Percentiles rank a stretch among this genome's conserved stretches.
These are phyloP conservation scores for Sceloporus tristichus DNA, from an alignment of 2,113 vertebrate genomes.

Conservation along the genomic window DNA sequence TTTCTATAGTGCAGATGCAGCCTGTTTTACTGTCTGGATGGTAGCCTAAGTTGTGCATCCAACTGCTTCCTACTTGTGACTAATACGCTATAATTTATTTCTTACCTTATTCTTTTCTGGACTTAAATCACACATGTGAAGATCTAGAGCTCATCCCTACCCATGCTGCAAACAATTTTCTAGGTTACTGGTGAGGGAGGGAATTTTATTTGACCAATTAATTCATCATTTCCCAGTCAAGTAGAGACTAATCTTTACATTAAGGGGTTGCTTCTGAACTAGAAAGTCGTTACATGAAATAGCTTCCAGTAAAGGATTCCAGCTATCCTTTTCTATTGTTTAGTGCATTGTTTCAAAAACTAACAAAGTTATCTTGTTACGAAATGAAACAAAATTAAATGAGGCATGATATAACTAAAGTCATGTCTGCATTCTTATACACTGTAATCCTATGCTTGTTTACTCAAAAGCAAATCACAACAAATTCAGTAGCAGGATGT, in stretches of 20 bases:
- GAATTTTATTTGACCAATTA: constrained; percentile 19
- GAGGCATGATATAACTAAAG: not conserved
- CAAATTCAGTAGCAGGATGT: not conserved
- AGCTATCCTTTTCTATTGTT: not conserved
- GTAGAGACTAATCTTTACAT: not conserved
- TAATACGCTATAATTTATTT: not conserved
- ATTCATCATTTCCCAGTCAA: constrained; percentile 3
- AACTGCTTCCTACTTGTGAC: not conserved
- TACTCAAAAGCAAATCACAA: not conserved
- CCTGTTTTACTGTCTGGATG: too few relatives aligned
- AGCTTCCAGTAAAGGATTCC: not conserved
- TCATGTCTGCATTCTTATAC: not conserved
- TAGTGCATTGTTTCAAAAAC: not conserved
- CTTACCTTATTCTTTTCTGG: not conserved
- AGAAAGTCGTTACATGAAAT: not conserved
- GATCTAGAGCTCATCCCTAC: not conserved
- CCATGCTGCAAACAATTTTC: constrained; percentile 19
- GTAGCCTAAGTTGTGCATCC: not conserved
- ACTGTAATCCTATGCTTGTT: not conserved
- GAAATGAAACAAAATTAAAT: not conserved
- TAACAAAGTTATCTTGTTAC: not conserved
- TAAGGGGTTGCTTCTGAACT: not conserved
- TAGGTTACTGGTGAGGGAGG: constrained; percentile 30
- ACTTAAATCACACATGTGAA: constrained; percentile 5
- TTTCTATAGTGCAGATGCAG: too few relatives aligned